phyloP scores from a whole-genome alignment of 2,888 invertebrate genomes.

The Encarsia formosa region DNA sequence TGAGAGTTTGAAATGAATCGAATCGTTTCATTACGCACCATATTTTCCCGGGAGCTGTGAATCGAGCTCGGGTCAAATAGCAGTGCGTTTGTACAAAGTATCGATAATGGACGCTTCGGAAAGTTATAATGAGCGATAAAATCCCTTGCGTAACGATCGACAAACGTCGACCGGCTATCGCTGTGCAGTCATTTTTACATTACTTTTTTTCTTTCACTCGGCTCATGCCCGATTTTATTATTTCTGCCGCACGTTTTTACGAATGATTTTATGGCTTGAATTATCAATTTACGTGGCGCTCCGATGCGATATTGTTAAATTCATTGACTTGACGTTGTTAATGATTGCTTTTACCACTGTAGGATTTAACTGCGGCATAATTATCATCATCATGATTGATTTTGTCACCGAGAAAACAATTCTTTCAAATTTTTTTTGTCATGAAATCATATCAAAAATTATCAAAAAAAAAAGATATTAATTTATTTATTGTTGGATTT shows the following conservation, averaged over 20 bases:
- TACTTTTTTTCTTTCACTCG: constrained; percentile 2
- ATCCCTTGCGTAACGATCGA: constrained; percentile 24
- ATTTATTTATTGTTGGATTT: no score
- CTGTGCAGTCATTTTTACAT: neutral
- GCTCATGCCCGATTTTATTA: constrained; percentile 9
- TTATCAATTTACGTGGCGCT: constrained; percentile 20
- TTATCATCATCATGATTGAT: no score
- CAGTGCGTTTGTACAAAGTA: constrained; percentile 40
- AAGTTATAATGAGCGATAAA: constrained; percentile 29
- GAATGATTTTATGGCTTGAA: constrained; percentile 21
- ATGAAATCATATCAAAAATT: no score
- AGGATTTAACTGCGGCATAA: no score
- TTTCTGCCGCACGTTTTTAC: constrained; percentile 12
- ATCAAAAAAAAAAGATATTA: no score
- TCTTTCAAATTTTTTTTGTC: no score
- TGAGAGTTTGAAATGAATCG: constrained; percentile 35
- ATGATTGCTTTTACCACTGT: no score
- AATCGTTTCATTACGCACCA: constrained; percentile 37
- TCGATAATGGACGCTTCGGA: constrained; percentile 33
- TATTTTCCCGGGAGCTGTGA: constrained; percentile 13
- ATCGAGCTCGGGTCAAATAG: constrained; percentile 29
- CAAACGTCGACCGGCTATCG: constrained; percentile 11
- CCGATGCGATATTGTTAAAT: no score
- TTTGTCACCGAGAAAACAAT: no score
- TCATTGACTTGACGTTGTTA: no score